Evolutionary conservation across 2,797 vertebrate genomes (phyloP), one percentile per base, ranked within the genome.

Genomic region (Neopelma chrysocephalum): DNA sequence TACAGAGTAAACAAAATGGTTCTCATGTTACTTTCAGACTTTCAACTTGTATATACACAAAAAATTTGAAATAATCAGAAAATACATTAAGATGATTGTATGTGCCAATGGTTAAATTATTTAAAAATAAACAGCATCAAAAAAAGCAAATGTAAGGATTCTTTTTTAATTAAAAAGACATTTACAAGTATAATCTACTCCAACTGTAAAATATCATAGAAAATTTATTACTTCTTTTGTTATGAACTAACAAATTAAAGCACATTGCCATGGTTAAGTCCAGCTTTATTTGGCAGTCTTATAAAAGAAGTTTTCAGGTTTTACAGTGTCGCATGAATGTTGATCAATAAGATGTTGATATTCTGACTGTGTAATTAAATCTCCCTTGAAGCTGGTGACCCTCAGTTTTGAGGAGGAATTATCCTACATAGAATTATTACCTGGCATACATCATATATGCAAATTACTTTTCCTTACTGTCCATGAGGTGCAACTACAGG

Each of bases 51-150:
- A 48, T 31, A 68, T 50, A 76, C 11, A 48, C 36, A 27, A 90
- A 72, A 9, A 89, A 48, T 65, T 61, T 34, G 8, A 94, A 69
- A 32, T 47, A 60, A 87, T 85, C 32, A 79, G 57, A 72, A 82
- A 66, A 77, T 40, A 56, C 25, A 53, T 65, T 53, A 32, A 68
- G 26, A 48, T 45, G 15, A 58, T 8, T 61, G 6, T 64, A 48
- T 50, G 45, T 76, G 45, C 76, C 54, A 73, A 22, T 60, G 62
- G 36, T 86, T 94, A 62, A 81, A 60, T 23, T 48, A 92, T n/a
- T 92, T 90, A 17, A 76, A 85, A 92, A 65, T 85, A 92, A 93
- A 72, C 23, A 76, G n/a, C 57, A 88, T 94, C 45, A 4, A 50
- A 78, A 69, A 72, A 53, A 73, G 14, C 38, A 62, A 26, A 5